phyloP scores from a whole-genome alignment of 2,888 invertebrate genomes.

The Lordiphosa fenestrarum region DNA sequence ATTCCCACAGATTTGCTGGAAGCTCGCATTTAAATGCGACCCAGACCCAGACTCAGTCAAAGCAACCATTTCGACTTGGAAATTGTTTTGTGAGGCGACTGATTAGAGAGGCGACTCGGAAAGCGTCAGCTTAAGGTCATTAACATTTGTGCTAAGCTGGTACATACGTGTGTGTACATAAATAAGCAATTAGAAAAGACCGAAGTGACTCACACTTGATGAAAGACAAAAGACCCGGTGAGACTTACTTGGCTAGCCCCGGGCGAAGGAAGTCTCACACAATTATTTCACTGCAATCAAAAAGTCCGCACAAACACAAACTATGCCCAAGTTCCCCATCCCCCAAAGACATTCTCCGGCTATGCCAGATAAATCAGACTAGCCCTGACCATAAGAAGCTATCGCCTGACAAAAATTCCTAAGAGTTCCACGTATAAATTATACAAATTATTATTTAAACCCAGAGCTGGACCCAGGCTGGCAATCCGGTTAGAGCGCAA shows the following conservation, averaged over 20 bases:
- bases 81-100: conserved; percentile 2
- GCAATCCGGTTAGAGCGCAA: conserved; percentile 43
- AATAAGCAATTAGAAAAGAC: conserved; percentile 43
- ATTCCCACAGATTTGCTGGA: conserved; percentile 4
- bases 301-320: conserved; percentile 11
- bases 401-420: conserved; percentile 46
- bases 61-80: conserved; percentile 4
- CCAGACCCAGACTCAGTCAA: neutral
- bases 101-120: neutral
- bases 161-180: conserved; percentile 18
- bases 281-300: conserved; percentile 29
- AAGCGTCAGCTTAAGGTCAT: conserved; percentile 39
- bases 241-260: no score
- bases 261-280: no score
- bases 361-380: conserved; percentile 27
- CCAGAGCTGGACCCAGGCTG: conserved; percentile 6
- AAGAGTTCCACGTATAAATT: conserved; percentile 57
- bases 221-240: conserved; percentile 10
- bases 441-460: conserved; percentile 69
- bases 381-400: conserved; percentile 43
- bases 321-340: conserved; percentile 20
- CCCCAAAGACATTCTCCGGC: conserved; percentile 17
- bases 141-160: conserved; percentile 39
- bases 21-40: conserved; percentile 2
- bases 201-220: neutral